These are phyloP conservation scores for Forficula auricularia DNA, from an alignment of 1,140 invertebrate genomes.

Conservation along the genomic window DNA sequence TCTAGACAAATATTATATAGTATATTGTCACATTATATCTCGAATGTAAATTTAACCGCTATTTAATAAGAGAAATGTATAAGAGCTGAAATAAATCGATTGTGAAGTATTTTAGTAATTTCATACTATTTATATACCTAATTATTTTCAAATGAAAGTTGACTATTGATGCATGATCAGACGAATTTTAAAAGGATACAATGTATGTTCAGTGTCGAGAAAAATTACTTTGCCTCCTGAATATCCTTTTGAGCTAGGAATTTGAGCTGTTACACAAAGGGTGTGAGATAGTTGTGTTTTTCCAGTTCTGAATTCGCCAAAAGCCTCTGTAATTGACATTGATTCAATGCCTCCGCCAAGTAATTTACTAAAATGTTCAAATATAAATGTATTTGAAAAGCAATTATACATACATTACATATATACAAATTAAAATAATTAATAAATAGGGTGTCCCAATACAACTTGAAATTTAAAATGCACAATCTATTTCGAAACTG, in stretches of 20 bases:
- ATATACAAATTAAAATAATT: background rate
- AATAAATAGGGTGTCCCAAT: too few relatives aligned
- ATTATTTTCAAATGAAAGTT: too few relatives aligned
- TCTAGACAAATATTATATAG: too few relatives aligned
- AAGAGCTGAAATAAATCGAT: too few relatives aligned
- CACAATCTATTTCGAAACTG: too few relatives aligned
- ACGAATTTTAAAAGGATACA: conserved; percentile 48
- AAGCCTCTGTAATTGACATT: conserved; percentile 77
- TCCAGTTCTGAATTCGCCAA: conserved; percentile 71
- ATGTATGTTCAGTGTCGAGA: conserved; percentile 68
- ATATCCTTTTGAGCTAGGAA: conserved; percentile 46
- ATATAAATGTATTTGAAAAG: background rate
- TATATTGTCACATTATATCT: too few relatives aligned
- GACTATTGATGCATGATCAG: too few relatives aligned
- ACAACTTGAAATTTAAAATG: too few relatives aligned
- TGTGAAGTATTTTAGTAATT: too few relatives aligned
- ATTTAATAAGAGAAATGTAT: too few relatives aligned
- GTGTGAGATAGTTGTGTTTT: conserved; percentile 66
- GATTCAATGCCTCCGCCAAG: conserved; percentile 71
- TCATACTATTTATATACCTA: too few relatives aligned
- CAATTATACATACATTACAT: background rate
- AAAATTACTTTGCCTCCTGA: conserved; percentile 64
- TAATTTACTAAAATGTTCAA: conserved; percentile 42
- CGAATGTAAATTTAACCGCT: too few relatives aligned
- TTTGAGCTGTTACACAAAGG: conserved; percentile 57